Conservation (phyloP, 2,888 invertebrate species). For the Acanthosepion pharaonis region DNA sequence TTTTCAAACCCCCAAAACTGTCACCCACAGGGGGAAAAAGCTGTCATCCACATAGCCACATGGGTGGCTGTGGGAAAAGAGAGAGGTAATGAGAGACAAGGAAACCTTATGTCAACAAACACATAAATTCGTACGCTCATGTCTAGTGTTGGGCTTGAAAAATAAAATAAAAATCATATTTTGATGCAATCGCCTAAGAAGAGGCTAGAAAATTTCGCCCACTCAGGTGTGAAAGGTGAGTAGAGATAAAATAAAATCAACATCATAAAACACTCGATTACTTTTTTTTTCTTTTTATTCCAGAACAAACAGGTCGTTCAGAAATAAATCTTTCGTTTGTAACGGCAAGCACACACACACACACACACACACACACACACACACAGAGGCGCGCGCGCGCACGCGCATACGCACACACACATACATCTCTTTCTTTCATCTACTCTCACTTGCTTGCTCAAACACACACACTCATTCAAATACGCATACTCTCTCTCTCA, state of each 20-base stretch:
- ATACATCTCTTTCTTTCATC: background rate
- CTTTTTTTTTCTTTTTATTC: background rate
- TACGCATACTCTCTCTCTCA: too few species aligned
- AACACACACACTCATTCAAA: background rate
- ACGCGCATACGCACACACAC: background rate
- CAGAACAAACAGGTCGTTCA: background rate
- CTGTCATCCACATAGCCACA: too few species aligned
- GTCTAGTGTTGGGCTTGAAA: too few species aligned
- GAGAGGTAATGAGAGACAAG: too few species aligned
- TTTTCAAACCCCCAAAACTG: too few species aligned
- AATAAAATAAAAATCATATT: too few species aligned
- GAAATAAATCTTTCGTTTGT: background rate
- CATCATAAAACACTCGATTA: background rate
- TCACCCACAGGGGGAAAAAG: too few species aligned
- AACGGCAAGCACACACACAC: background rate
- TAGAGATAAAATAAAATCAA: background rate
- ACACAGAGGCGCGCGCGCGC: rapidly evolving
- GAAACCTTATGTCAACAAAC: too few species aligned
- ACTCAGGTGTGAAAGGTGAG: background rate
- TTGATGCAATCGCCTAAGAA: background rate
- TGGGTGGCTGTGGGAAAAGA: too few species aligned
- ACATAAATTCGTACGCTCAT: too few species aligned
- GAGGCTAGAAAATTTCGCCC: background rate
- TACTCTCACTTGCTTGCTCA: background rate
- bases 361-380: background rate